Conservation (phyloP, 2,888 invertebrate species). For the Venusia cambrica region DNA sequence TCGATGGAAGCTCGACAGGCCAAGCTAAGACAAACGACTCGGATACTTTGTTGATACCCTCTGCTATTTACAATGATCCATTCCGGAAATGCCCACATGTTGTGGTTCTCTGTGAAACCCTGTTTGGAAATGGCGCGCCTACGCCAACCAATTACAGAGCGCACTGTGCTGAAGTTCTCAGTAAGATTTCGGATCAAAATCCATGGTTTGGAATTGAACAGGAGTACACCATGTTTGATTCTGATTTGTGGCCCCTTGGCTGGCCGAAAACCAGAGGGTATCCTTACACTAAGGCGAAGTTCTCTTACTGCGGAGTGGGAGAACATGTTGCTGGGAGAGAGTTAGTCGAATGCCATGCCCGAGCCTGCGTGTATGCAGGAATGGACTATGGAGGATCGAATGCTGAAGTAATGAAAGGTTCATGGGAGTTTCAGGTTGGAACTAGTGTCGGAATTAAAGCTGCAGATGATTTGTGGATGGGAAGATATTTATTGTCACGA, state of each 20-base stretch:
- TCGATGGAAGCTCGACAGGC: slow-evolving; percentile 96
- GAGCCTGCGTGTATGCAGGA: slow-evolving; percentile 94
- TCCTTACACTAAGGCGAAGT: slow-evolving; percentile 90
- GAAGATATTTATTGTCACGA: slow-evolving; percentile 89
- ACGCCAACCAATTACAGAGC: slow-evolving; percentile 87
- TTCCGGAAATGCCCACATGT: slow-evolving; percentile 93
- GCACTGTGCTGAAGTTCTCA: slow-evolving; percentile 82
- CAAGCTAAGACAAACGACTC: slow-evolving; percentile 91
- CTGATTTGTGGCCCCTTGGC: slow-evolving; percentile 91
- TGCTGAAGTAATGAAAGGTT: slow-evolving; percentile 99
- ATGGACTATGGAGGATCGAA: slow-evolving; percentile 95
- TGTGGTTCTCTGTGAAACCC: slow-evolving; percentile 93
- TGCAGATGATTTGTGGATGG: slow-evolving; percentile 93
- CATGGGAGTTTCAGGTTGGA: slow-evolving; percentile 96
- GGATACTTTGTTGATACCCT: slow-evolving; percentile 93
- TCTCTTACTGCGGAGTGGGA: slow-evolving; percentile 95
- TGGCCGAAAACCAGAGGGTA: slow-evolving; percentile 96
- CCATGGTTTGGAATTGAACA: slow-evolving; percentile 97
- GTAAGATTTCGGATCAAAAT: slow-evolving; percentile 77
- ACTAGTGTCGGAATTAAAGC: slow-evolving; percentile 91
- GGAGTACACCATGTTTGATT: slow-evolving; percentile 92
- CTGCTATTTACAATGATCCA: slow-evolving; percentile 94
- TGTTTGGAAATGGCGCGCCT: slow-evolving; percentile 86
- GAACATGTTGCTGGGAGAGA: slow-evolving; percentile 96
- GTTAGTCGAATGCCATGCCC: slow-evolving; percentile 93